Base-by-base conservation (phyloP, 2,113 vertebrate species). In the Helogale parvula region DNA sequence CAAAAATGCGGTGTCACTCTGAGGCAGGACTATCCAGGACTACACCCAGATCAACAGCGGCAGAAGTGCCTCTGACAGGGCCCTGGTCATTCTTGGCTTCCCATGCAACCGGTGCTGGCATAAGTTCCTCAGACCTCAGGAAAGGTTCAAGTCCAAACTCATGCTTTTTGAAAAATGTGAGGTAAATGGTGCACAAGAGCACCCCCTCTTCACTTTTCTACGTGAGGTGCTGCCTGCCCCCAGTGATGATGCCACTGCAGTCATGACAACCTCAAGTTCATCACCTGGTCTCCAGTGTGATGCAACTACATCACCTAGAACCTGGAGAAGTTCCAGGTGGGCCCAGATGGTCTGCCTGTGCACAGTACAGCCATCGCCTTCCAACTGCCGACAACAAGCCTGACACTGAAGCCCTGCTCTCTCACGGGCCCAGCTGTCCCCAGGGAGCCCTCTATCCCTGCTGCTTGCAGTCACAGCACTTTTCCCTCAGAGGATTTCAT, bases 51-150 rank as follows among this genome's bases (percentile, higher is more conserved):
- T 99, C 99, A 99, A 99, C 96, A 99, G 96, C 99, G 99, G 98
- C 99, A 99, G 97, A 52, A 88, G 92, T 99, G 98, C 21, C 99
- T 98, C 80, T 98, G 99, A 97, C 5, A 98, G 99, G 91, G 99
- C 99, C 79, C 98, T 99, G 77, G 98, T 99, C 2, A 98, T 99
- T 94, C 99, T 99, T 92, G 99, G 99, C 54, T 99, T 99, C 33
- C 99, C 99, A 97, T 99, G 99, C 98, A 99, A 99, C 97, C 99
- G 99, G 98, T 99, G 99, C 96, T 99, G 99, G 31, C 99, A 99
- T 95, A 99, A 99, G 98, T 94, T 99, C 3, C 96, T 99, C 92
- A 99, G 99, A 79, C 99, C 99, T 0, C 99, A 99, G 31, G 99
- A 99, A 0, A 99, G 99, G 69, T 99, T 99, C 79, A 99, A 99